Percentiles rank a stretch among this genome's conserved stretches.
These are phyloP conservation scores for Luscinia megarhynchos DNA, from an alignment of 2,797 vertebrate species.

Conservation along the genomic window DNA sequence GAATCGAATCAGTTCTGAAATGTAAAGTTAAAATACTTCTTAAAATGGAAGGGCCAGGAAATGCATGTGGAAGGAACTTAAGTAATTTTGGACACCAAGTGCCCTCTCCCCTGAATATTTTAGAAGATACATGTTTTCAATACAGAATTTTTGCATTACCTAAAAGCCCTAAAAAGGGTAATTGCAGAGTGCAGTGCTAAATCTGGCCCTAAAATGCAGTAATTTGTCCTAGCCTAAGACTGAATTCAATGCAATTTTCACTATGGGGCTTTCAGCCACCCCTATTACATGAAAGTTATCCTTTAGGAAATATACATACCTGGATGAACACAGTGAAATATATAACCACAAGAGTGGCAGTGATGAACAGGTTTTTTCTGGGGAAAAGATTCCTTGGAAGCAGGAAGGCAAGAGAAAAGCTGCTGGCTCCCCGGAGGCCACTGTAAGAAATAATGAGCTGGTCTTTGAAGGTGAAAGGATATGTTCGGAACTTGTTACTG, in stretches of 20 bases:
- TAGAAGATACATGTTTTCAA: not conserved
- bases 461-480: slow-evolving; percentile 92
- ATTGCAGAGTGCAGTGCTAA: not conserved
- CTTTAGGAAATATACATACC: slow-evolving; percentile 76
- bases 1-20: not conserved
- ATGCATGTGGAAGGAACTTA: not conserved
- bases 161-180: not conserved
- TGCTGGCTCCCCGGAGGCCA: slow-evolving; percentile 92
- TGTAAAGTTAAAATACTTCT: not conserved
- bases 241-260: not conserved
- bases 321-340: slow-evolving; percentile 96
- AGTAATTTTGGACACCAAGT: not conserved
- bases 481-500: slow-evolving; percentile 94
- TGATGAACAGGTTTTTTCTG: slow-evolving; percentile 90
- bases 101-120: not conserved
- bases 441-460: slow-evolving; percentile 94
- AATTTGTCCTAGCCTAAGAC: not conserved
- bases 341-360: slow-evolving; percentile 90
- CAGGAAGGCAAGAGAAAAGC: slow-evolving; percentile 93
- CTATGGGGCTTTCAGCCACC: not conserved
- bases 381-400: slow-evolving; percentile 85
- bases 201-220: not conserved
- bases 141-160: not conserved
- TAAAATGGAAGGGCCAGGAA: not conserved
- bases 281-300: not conserved